Evolutionary conservation across 2,113 vertebrate genomes (phyloP), one percentile per base, ranked within the genome.

Genomic region (Maccullochella peelii): DNA sequence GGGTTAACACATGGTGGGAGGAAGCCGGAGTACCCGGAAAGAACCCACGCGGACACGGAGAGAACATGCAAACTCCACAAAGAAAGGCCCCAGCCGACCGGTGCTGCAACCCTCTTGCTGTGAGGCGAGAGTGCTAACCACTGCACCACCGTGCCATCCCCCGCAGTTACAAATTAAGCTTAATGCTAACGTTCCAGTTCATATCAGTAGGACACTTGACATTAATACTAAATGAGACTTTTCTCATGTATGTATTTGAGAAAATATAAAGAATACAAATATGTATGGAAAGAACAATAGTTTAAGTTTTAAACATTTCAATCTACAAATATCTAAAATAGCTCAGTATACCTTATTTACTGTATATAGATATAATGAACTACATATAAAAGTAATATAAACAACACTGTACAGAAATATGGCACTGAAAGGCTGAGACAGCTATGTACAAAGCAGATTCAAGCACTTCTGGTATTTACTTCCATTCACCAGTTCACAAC

Each of bases 191-290:
- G 61, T 62, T 21, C 8, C 18, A 20, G 30, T 36, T 23, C 18
- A 5, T 23, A 23, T 49, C 6, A 30, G 21, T 5, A 30, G 21
- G 16, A 75, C 2, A 68, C 0, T 33, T 1, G 1, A 63, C 65
- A 76, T 21, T 5, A 20, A 82, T 10, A 82, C 14, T 15, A 6
- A 68, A 15, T n/a, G 1, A 79, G 30, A n/a, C 8, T 73, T 73
- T 68, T 76, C 3, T 76, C 3, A 2, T 27, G 16, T n/a, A 59
- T 90, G 90, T 91, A 90, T 93, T 91, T 89, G 30, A 79, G 73
- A 92, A 91, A 92, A 91, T 92, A 80, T 82, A 85, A 83, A 89
- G 25, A 76, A 68, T 73, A 68, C 74, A 91, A 72, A 89, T 85
- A 79, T 82, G n/a, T 44, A 10, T 16, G 8, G 21, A 78, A 77